Conservation (phyloP, 2,888 invertebrate species). For the Meganola albula region DNA sequence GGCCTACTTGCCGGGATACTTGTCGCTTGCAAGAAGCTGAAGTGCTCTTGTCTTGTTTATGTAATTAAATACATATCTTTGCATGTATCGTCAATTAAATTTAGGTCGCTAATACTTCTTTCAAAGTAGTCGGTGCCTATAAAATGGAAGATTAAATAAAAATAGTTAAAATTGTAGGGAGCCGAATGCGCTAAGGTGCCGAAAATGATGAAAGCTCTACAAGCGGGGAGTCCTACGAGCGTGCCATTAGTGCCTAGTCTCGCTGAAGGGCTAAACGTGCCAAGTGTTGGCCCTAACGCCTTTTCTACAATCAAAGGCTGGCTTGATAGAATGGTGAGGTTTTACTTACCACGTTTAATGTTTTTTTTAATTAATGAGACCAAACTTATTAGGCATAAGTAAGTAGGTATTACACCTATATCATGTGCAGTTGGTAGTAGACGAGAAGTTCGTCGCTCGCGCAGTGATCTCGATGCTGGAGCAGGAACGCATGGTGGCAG, state of each 20-base stretch:
- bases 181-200: constrained; percentile 90
- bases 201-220: constrained; percentile 84
- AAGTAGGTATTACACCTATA: background rate
- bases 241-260: constrained; percentile 79
- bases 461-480: constrained; percentile 83
- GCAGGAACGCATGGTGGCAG: constrained; percentile 86
- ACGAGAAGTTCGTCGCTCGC: constrained; percentile 82
- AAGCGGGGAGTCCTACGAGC: constrained; percentile 79
- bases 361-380: background rate
- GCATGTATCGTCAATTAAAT: background rate
- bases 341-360: background rate
- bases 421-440: constrained; percentile 75
- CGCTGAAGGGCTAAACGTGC: constrained; percentile 86
- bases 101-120: too few relatives aligned
- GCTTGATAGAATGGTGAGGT: constrained; percentile 82
- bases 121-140: too few relatives aligned
- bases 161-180: too few relatives aligned
- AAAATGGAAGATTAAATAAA: too few relatives aligned
- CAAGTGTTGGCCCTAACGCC: constrained; percentile 84
- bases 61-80: too few relatives aligned
- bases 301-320: constrained; percentile 82
- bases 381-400: background rate
- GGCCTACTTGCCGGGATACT: constrained; percentile 56
- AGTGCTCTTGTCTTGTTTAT: constrained; percentile 66
- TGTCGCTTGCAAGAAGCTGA: constrained; percentile 65